Evolutionary conservation across 2,888 invertebrate species (phyloP).

Genomic region (Tetranychus piercei): DNA sequence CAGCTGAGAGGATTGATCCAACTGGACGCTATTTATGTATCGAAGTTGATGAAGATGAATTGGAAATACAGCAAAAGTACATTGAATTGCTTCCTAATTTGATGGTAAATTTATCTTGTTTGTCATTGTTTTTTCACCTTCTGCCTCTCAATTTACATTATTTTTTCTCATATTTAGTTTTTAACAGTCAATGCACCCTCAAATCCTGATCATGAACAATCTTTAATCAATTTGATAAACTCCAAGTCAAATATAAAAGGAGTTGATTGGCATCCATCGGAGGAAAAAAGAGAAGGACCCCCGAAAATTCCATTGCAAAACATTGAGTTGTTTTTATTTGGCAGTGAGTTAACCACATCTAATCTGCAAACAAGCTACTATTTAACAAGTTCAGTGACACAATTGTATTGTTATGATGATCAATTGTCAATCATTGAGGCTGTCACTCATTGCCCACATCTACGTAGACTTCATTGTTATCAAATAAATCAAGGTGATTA

Average conservation of each 20-base stretch:
- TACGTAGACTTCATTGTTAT: not conserved
- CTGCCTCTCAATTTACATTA: not conserved
- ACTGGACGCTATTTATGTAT: not conserved
- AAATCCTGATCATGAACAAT: not conserved
- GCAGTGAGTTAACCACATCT: not conserved
- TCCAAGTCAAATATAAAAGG: not conserved
- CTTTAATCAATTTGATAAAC: not conserved
- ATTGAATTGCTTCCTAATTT: not conserved
- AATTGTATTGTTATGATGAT: not conserved
- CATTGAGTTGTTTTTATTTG: not conserved
- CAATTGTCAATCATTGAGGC: not conserved
- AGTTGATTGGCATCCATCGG: not conserved
- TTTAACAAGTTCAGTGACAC: not conserved
- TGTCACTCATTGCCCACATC: not conserved
- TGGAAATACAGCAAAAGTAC: not conserved
- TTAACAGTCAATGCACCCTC: not conserved
- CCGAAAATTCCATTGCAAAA: not conserved
- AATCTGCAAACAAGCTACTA: not conserved
- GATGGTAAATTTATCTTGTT: not conserved
- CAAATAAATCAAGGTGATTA: not conserved
- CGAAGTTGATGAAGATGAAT: not conserved
- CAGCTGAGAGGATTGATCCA: not conserved
- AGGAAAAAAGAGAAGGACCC: not conserved
- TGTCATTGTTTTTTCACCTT: not conserved
- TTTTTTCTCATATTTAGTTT: not conserved